Evolutionary conservation across 1,140 invertebrate genomes (phyloP).

Genomic region (Grapholita molesta): DNA sequence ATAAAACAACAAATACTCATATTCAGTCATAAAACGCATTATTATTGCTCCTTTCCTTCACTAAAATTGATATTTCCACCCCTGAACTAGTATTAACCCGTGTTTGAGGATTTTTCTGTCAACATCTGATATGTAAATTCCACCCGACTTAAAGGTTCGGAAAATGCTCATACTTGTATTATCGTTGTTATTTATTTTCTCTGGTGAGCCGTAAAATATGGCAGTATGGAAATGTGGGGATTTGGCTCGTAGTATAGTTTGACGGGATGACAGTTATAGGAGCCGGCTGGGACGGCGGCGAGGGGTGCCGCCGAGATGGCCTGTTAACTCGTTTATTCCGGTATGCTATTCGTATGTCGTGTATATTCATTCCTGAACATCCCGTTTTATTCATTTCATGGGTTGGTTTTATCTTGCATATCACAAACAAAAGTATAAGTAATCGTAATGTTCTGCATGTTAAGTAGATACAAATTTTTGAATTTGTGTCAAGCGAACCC

Average conservation of each 20-base stretch:
- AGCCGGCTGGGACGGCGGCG: constrained; percentile 28
- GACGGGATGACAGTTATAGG: constrained; percentile 74
- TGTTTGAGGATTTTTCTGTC: constrained; percentile 63
- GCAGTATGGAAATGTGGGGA: constrained; percentile 68
- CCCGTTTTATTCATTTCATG: constrained; percentile 17
- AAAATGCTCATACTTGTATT: constrained; percentile 70
- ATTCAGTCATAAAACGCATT: constrained; percentile 18
- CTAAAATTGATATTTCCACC: constrained; percentile 42
- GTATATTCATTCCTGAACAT: constrained; percentile 23
- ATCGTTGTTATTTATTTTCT: constrained; percentile 74
- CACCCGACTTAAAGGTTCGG: constrained; percentile 54
- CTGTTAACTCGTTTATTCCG: constrained; percentile 57
- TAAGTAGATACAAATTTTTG: too few relatives aligned
- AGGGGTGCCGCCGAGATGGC: constrained; percentile 46
- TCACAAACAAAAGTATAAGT: not conserved
- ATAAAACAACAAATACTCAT: constrained; percentile 28
- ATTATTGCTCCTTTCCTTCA: constrained; percentile 18
- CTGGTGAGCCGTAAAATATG: constrained; percentile 68
- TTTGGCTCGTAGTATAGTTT: constrained; percentile 61
- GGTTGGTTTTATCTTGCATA: constrained; percentile 29
- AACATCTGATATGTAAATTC: constrained; percentile 75
- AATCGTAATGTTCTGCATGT: too few relatives aligned
- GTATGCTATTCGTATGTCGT: constrained; percentile 30
- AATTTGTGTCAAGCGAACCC: too few relatives aligned
- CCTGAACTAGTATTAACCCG: constrained; percentile 45